Conservation (phyloP, 2,797 vertebrate species). For the Tiaroga cobitis region DNA sequence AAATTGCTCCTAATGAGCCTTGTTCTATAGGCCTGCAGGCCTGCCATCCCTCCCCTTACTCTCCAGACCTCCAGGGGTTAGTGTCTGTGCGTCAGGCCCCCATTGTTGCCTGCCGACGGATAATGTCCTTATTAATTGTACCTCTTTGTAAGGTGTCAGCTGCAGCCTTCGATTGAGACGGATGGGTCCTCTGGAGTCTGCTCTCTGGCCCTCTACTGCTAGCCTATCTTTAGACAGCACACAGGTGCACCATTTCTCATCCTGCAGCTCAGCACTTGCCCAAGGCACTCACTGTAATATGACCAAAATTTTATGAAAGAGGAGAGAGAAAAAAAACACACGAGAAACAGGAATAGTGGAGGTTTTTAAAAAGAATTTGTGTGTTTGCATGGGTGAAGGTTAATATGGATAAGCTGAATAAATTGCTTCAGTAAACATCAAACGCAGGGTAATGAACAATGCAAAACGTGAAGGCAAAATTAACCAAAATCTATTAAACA, state of each 20-base stretch:
- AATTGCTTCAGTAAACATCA: constrained; percentile 31
- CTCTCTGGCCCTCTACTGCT: constrained; percentile 74
- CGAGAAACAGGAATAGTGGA: neutral
- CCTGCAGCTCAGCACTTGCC: constrained; percentile 57
- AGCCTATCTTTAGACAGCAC: constrained; percentile 74
- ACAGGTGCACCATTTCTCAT: constrained; percentile 75
- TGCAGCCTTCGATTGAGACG: constrained; percentile 83
- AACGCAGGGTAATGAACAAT: constrained; percentile 13
- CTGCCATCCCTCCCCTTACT: constrained; percentile 65
- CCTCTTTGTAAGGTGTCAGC: constrained; percentile 82
- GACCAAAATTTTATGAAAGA: constrained; percentile 37
- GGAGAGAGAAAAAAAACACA: constrained; percentile 2
- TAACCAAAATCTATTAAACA: constrained; percentile 17
- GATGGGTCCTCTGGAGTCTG: constrained; percentile 81
- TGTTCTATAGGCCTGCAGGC: constrained; percentile 77
- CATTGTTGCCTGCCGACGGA: constrained; percentile 80
- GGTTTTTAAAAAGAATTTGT: constrained; percentile 1
- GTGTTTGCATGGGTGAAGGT: constrained; percentile 10
- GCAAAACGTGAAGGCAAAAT: constrained; percentile 12
- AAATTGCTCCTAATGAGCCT: constrained; percentile 79
- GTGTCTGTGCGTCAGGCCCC: constrained; percentile 82
- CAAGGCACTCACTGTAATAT: constrained; percentile 51
- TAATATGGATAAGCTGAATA: constrained; percentile 15
- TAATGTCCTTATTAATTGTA: constrained; percentile 88
- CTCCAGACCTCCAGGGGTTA: constrained; percentile 80